Percentiles rank a stretch among this genome's conserved stretches.
These are phyloP conservation scores for Gymnocheta viridis DNA, from an alignment of 2,888 invertebrate species.

Conservation along the genomic window DNA sequence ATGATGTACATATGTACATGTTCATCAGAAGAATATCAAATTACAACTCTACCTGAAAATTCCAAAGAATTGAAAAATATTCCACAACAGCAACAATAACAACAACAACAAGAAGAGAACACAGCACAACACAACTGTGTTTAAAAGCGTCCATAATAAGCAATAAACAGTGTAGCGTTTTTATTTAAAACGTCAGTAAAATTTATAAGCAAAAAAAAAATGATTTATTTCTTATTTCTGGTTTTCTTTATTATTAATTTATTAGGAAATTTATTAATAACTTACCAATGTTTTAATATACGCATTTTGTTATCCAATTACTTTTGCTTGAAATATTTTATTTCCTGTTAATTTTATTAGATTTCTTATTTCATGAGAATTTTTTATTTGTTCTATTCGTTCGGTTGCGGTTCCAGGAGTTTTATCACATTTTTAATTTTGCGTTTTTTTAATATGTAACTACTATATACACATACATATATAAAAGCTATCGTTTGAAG, in stretches of 20 bases:
- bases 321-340: conserved; percentile 3
- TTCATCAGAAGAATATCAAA: conserved; percentile 23
- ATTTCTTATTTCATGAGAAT: conserved; percentile 22
- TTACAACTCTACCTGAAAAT: conserved; percentile 36
- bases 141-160: conserved; percentile 10
- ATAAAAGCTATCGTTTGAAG: no score
- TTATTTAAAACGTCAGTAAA: background rate
- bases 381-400: conserved; percentile 7
- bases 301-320: conserved; percentile 73
- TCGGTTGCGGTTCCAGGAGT: conserved; percentile 51
- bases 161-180: conserved; percentile 9
- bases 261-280: conserved; percentile 2
- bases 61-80: conserved; percentile 16
- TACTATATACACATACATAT: no score
- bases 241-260: background rate
- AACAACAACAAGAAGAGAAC: background rate
- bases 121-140: background rate
- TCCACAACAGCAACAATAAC: background rate
- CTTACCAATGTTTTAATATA: conserved; percentile 77
- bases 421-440: conserved; percentile 43
- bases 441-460: no score
- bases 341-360: conserved; percentile 24
- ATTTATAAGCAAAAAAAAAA: no score
- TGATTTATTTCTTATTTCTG: background rate
- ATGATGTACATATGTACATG: background rate